Evolutionary conservation across 2,797 vertebrate species (phyloP).

Genomic region (Percopsis omiscomaycus): DNA sequence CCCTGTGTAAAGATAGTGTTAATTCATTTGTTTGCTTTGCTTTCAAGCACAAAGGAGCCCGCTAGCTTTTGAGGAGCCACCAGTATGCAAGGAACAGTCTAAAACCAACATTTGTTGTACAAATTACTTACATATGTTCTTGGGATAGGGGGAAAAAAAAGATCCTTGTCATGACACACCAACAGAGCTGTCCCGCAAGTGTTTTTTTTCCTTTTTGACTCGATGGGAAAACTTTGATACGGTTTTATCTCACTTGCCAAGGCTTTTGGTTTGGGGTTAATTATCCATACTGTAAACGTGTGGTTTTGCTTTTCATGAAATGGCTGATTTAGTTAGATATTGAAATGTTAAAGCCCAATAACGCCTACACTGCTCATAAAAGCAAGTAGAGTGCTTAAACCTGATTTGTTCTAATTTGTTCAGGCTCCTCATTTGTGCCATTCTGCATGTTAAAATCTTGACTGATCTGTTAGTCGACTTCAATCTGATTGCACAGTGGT

Average conservation of each 20-base stretch:
- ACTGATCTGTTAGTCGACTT: conserved; percentile 8
- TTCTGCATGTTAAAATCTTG: not conserved
- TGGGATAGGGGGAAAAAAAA: conserved; percentile 56
- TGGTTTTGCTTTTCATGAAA: conserved; percentile 59
- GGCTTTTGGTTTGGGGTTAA: conserved; percentile 61
- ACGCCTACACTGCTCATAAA: conserved; percentile 18
- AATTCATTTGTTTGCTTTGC: conserved; percentile 90
- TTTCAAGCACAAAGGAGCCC: conserved; percentile 77
- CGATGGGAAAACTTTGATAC: conserved; percentile 44
- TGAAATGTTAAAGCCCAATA: conserved; percentile 28
- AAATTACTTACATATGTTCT: conserved; percentile 86
- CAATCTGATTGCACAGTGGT: not conserved
- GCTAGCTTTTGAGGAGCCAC: conserved; percentile 76
- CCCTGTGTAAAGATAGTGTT: conserved; percentile 81
- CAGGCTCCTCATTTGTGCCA: not conserved
- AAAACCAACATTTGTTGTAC: conserved; percentile 84
- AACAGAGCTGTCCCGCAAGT: conserved; percentile 57
- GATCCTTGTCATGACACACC: conserved; percentile 62
- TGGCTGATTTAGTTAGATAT: conserved; percentile 45
- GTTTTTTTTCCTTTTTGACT: conserved; percentile 19
- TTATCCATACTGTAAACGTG: conserved; percentile 61
- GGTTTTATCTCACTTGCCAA: conserved; percentile 47
- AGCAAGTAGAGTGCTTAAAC: not conserved
- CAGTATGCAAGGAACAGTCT: conserved; percentile 72
- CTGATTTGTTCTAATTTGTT: conserved; percentile 2